Base-by-base conservation (phyloP, 2,113 vertebrate genomes). In the Shinisaurus crocodilurus region DNA sequence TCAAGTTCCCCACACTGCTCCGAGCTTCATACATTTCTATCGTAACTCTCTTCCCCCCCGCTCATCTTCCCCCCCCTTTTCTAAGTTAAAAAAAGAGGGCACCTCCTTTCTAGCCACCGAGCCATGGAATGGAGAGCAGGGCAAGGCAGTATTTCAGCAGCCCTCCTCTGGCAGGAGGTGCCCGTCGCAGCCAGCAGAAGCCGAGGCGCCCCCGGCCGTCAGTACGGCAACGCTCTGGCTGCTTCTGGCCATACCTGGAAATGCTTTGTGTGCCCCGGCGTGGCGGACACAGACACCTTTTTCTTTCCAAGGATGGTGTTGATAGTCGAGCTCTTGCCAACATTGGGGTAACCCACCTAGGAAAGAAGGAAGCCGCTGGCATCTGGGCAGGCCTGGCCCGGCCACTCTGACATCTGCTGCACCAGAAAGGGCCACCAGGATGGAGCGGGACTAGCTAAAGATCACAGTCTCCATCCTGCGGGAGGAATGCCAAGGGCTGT, bases 261-360 rank as follows among this genome's bases (percentile, higher is more conserved):
- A 94, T 99, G 99, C 91, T 99, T 99, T 0, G 99, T 99, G 96
- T 98, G 99, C 82, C 99, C 99, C 8, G 99, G 99, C 0, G 99
- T 99, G 54, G 98, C 98, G 79, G 99, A 99, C 77, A 99, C 99
- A 0, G 99, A 99, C 45, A 99, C 99, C 91, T 99, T 99, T 97
- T 99, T 99, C 94, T 99, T 98, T 89, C 98, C 98, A 45, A 99
- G 92, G 93, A 99, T 98, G 70, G 99, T 99, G 97, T 99, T 99
- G 96, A 99, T 99, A 15, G 99, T 99, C 0, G 99, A 99, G 96
- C 99, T 99, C 95, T 99, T 99, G 15, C 99, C 99, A 82, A 99
- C 99, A 7, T 99, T 99, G 23, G 99, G 99, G 96, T 99, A 99
- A 3, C 99, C 99, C 29, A 99, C 99, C 99, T 98, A 23, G 83